Conservation (phyloP, 2,888 invertebrate species). For the Pegoplata infirma region DNA sequence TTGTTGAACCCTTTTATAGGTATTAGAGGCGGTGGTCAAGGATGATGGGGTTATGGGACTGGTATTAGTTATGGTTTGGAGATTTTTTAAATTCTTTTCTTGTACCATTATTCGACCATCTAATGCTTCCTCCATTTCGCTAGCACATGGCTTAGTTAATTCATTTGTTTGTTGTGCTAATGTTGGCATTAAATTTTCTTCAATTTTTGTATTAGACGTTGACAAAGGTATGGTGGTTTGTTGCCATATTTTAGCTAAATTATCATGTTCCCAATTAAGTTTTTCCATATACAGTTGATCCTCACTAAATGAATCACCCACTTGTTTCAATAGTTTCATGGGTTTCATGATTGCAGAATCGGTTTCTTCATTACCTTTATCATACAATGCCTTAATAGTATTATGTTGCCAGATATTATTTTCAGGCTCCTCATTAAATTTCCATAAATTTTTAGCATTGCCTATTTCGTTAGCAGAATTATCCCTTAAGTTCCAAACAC, state of each 20-base stretch:
- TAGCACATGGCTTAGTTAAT: no score
- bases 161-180: no score
- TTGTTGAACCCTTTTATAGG: conserved; percentile 64
- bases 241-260: conserved; percentile 72
- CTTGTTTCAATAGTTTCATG: conserved; percentile 65
- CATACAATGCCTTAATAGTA: background rate
- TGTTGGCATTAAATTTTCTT: background rate
- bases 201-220: background rate
- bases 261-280: conserved; percentile 71
- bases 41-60: background rate
- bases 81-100: conserved; percentile 39
- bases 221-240: background rate
- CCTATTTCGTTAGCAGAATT: no score
- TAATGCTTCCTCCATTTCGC: background rate
- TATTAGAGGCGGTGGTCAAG: background rate
- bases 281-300: conserved; percentile 60
- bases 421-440: conserved; percentile 39
- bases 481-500: no score
- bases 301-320: conserved; percentile 37
- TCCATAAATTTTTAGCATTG: conserved; percentile 53
- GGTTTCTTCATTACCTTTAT: conserved; percentile 82
- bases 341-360: conserved; percentile 62
- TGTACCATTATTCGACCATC: conserved; percentile 17
- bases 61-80: conserved; percentile 14
- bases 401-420: conserved; percentile 63